Evolutionary conservation across 2,888 invertebrate species (phyloP).

Genomic region (Caprella mutica): DNA sequence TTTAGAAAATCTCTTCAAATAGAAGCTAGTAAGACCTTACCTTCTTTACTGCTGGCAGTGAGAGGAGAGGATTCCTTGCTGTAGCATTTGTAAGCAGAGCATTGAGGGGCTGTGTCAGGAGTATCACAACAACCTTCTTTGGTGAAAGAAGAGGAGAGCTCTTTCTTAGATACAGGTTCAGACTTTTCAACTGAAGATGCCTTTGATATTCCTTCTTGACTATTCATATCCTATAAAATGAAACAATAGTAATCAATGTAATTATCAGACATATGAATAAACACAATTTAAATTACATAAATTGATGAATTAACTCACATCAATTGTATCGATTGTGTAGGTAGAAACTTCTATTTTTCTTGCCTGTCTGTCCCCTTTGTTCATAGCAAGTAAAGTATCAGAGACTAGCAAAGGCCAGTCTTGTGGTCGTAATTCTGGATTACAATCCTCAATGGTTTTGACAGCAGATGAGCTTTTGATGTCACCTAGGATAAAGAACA

Average conservation of each 20-base stretch:
- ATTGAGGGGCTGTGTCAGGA: neutral
- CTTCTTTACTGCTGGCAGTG: conserved; percentile 33
- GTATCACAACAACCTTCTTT: no score
- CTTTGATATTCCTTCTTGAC: no score
- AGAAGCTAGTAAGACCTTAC: conserved; percentile 6
- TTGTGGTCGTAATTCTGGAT: neutral
- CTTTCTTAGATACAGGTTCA: neutral
- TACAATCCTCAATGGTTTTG: no score
- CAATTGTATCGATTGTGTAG: no score
- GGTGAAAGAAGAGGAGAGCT: no score
- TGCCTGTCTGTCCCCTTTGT: conserved; percentile 29
- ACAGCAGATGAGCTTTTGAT: no score
- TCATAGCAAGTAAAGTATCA: conserved; percentile 28
- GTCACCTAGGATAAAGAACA: no score
- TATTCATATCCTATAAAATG: no score
- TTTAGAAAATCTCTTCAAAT: neutral
- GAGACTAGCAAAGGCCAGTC: conserved; percentile 31
- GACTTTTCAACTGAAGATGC: neutral
- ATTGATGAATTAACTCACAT: neutral
- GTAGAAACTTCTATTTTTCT: conserved; percentile 21
- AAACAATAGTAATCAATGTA: no score
- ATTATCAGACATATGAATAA: neutral
- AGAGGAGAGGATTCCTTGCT: conserved; percentile 35
- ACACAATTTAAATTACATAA: neutral
- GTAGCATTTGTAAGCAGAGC: conserved; percentile 26